phyloP scores from a whole-genome alignment of 2,888 invertebrate species.

The Agrochola macilenta region DNA sequence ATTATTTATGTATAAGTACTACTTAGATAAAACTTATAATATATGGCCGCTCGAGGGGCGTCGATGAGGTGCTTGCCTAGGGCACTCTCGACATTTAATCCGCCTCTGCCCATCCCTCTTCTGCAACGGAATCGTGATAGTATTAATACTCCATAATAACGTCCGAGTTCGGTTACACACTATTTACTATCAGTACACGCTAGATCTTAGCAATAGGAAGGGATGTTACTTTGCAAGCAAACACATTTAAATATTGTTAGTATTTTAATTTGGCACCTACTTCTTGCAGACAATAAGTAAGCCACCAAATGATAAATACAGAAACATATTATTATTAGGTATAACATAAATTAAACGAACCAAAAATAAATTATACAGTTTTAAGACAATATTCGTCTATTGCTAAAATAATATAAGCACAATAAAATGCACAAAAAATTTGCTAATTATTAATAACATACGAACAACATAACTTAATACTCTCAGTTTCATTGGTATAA shows the following conservation, averaged over 20 bases:
- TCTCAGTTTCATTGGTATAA: constrained; percentile 61
- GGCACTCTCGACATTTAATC: no score
- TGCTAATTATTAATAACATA: constrained; percentile 53
- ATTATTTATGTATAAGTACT: no score
- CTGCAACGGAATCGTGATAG: no score
- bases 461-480: constrained; percentile 56
- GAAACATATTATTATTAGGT: constrained; percentile 32
- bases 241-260: constrained; percentile 41
- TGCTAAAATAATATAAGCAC: constrained; percentile 51
- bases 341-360: constrained; percentile 49
- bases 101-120: no score
- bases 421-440: constrained; percentile 49
- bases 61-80: no score
- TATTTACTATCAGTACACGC: not conserved
- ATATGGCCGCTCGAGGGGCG: no score
- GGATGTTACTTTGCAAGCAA: constrained; percentile 41
- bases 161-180: not conserved
- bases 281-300: constrained; percentile 57
- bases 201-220: not conserved
- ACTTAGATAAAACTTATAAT: no score
- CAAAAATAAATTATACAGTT: constrained; percentile 56
- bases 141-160: no score
- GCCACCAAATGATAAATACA: constrained; percentile 56
- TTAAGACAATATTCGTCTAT: constrained; percentile 45
- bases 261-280: constrained; percentile 71